Evolutionary conservation across 2,113 vertebrate species (phyloP), one percentile per base, ranked within the genome.

Genomic region (Capra hircus): DNA sequence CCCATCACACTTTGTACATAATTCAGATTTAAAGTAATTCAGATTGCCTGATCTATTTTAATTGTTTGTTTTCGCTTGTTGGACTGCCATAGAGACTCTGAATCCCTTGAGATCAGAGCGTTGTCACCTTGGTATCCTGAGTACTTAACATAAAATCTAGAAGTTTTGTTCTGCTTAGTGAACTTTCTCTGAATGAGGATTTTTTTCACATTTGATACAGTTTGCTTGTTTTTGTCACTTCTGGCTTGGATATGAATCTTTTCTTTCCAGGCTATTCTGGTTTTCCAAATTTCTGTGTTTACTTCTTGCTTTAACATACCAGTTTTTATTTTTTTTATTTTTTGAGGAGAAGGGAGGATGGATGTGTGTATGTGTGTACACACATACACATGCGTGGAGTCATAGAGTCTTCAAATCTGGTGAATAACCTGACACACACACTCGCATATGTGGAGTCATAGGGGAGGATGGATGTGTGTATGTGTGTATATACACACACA

Each of bases 231-330:
- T 88, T 55, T 52, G 36, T 87, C 50, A 80, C 50, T 6, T 91
- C 23, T 40, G 80, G 9, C n/a, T 91, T 93, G 8, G 30, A 27
- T 86, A 53, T 48, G 62, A n/a, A 90, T 80, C 23, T 91, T 97
- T 11, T 85, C 30, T 93, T 86, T 62, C 8, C 7, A 81, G 36
- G 55, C 14, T 88, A 17, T 90, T 84, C 23, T 80, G 11, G 33
- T 89, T 96, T 19, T 88, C 97, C 50, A 67, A 28, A 55, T 89
- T 93, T 96, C 53, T 83, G 14, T 87, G 40, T 92, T 92, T 95
- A 14, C 43, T 12, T 83, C 62, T 93, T 91, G 27, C 43, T 92
- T 93, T 86, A 89, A 60, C 60, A 62, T 94, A 91, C 80, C 40
- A 62, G 30, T 43, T 95, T 96, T 48, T 83, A 8, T n/a, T 71